Evolutionary conservation across 37 sponge, comb jelly and placozoan species (phyloP), one percentile per base, ranked within the genome.

Genomic region (Aplysina aerophoba): DNA sequence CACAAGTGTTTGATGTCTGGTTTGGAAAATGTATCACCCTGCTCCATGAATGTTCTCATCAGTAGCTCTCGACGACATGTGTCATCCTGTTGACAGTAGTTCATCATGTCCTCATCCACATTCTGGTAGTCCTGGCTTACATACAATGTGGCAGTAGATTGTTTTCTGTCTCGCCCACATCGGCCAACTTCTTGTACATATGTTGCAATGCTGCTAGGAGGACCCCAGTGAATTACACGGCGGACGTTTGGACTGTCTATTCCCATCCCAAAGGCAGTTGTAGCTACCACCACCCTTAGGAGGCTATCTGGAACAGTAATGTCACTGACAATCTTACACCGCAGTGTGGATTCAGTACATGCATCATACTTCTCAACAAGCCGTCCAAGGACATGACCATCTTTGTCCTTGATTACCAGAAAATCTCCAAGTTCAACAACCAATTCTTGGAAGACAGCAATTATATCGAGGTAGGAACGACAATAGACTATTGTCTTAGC

Each of bases 281-380:
- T 71, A 14, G 36, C 73, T 1, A 71, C 73, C 36, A 71, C 73
- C 11, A 71, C 73, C 2, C 73, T 2, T 14, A 71, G 11, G 2
- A 71, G 11, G 3, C 73, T 37, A 71, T 71, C 11, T 71, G 73
- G 73, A 4, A 71, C 73, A 17, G 11, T 15, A 12, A 33, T 14
- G 2, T 2, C 2, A 5, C 36, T 2, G 11, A 71, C 4, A 5
- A 71, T 71, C 4, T 2, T 12, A 71, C 11, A 14, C 36, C 11
- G 2, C 73, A 71, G 11, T 1, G 2, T 27, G 4, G 2, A 2
- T 14, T 71, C 73, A 4, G 73, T 71, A 71, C 73, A 71, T 34
- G 73, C 31, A 71, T 71, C 73, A 15, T 71, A 71, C 73, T 71
- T 71, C 73, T 71, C 73, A 15, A 71, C 34, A 4, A 71, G 36